Evolutionary conservation across 2,888 invertebrate species (phyloP).

Genomic region (Romanomermis culicivorax): DNA sequence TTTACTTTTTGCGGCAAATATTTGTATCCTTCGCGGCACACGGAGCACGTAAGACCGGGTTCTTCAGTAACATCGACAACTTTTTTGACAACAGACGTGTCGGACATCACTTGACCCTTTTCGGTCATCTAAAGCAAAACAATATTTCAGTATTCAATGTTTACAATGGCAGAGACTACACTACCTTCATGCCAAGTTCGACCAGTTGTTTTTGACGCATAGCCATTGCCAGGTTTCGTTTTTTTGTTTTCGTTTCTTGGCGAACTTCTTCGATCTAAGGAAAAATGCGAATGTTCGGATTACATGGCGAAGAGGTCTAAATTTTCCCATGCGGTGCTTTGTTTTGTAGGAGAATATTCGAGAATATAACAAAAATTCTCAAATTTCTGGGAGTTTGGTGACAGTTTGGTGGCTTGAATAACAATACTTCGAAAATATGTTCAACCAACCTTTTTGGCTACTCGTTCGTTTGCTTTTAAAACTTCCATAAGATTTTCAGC

Average conservation of each 20-base stretch:
- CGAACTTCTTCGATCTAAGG: constrained; percentile 65
- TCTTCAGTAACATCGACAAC: constrained; percentile 74
- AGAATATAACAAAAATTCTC: too few relatives aligned
- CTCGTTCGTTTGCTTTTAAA: constrained; percentile 34
- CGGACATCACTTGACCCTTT: constrained; percentile 67
- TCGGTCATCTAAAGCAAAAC: constrained; percentile 56
- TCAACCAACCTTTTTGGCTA: constrained; percentile 23
- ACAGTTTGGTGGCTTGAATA: too few relatives aligned
- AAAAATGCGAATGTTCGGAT: constrained; percentile 1
- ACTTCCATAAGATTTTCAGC: constrained; percentile 72
- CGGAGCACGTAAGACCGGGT: constrained; percentile 81
- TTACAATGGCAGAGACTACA: constrained; percentile 3
- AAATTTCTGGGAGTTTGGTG: too few relatives aligned
- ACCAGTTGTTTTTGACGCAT: constrained; percentile 86
- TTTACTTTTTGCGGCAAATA: constrained; percentile 40
- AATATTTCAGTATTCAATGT: neutral
- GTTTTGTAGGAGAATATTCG: too few relatives aligned
- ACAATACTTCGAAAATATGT: neutral
- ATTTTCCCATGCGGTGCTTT: too few relatives aligned
- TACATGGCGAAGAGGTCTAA: neutral
- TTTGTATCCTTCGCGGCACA: constrained; percentile 90
- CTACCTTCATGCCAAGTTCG: constrained; percentile 51
- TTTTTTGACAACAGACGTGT: constrained; percentile 60
- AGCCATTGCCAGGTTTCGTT: constrained; percentile 92
- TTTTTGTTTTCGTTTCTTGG: constrained; percentile 77